Conservation (phyloP, 2,888 invertebrate genomes). For the Clistopyga incitator region DNA sequence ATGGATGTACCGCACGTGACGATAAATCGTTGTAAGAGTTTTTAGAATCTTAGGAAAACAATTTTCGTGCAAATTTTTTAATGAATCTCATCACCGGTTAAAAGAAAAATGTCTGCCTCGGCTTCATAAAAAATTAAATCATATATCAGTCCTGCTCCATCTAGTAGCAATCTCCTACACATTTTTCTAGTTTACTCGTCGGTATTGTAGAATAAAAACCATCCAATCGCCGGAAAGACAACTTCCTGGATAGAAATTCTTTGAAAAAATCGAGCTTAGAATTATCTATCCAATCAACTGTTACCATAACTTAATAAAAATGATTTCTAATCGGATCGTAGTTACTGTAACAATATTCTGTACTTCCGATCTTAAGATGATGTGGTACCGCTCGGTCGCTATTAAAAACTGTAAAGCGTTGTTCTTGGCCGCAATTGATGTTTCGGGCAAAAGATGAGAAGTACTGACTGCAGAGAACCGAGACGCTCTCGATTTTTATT, state of each 20-base stretch:
- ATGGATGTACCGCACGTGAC: background rate
- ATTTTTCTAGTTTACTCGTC: background rate
- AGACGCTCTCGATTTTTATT: too few species aligned
- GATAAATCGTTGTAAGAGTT: background rate
- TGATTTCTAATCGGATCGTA: background rate
- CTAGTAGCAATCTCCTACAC: slow-evolving; percentile 22
- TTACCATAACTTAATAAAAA: background rate
- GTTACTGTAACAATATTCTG: background rate
- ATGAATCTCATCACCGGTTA: background rate
- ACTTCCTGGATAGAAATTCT: background rate
- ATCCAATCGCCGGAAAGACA: background rate
- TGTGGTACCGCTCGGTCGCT: too few species aligned
- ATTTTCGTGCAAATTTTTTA: background rate
- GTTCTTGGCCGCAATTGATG: too few species aligned
- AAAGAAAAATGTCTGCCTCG: slow-evolving; percentile 31
- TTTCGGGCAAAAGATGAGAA: too few species aligned
- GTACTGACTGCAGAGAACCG: too few species aligned
- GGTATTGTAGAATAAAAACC: background rate
- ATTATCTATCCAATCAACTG: background rate
- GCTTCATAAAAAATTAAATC: slow-evolving; percentile 16
- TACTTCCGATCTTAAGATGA: background rate
- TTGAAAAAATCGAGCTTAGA: background rate
- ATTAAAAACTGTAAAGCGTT: too few species aligned
- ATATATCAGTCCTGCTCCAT: slow-evolving; percentile 37
- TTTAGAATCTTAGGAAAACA: background rate